phyloP scores from a whole-genome alignment of 2,888 invertebrate species.

The Cyaniris semiargus region DNA sequence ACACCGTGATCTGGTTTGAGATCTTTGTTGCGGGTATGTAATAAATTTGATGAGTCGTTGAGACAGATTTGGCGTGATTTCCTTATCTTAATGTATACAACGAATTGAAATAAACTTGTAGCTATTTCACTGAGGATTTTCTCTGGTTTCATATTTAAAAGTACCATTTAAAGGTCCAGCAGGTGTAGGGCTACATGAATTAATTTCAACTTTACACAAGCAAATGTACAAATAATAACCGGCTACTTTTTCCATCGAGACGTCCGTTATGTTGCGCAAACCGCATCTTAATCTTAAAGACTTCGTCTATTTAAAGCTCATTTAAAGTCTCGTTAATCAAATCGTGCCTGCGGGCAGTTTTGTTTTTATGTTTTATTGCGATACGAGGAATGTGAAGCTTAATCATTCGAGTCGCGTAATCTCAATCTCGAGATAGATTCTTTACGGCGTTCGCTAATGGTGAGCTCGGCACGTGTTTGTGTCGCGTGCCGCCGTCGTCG shows the following conservation, averaged over 20 bases:
- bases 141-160: not conserved
- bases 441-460: conserved; percentile 46
- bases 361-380: conserved; percentile 21
- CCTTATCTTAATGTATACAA: conserved; percentile 10
- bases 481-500: conserved; percentile 70
- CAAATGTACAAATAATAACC: conserved; percentile 24
- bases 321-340: conserved; percentile 31
- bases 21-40: conserved; percentile 32
- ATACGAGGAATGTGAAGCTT: conserved; percentile 39
- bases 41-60: conserved; percentile 28
- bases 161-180: not conserved
- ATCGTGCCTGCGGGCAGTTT: conserved; percentile 14
- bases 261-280: conserved; percentile 6
- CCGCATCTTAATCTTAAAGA: conserved; percentile 1
- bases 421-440: conserved; percentile 44
- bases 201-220: not conserved
- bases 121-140: not conserved
- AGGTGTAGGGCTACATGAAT: not conserved
- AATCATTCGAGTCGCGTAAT: conserved; percentile 42
- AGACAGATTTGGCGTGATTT: conserved; percentile 21
- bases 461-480: conserved; percentile 49
- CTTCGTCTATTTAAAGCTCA: conserved; percentile 25
- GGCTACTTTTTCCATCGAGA: not conserved
- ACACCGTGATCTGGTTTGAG: conserved; percentile 53
- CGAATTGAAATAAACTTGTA: conserved; percentile 5